phyloP scores from a whole-genome alignment of 1,140 invertebrate species.

The Drosophila kanapiae region DNA sequence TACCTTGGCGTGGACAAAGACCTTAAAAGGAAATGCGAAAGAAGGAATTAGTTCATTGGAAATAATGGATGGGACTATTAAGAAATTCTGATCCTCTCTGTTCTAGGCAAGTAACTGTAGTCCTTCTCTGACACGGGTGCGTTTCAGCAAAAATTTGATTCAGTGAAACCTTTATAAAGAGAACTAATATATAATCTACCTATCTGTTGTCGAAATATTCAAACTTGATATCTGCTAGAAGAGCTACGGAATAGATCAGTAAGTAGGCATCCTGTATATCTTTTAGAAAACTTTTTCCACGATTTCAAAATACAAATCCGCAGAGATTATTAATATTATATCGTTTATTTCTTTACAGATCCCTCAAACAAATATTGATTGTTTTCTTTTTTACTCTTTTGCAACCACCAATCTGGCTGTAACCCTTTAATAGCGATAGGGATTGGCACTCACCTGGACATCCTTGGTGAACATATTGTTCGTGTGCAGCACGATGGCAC shows the following conservation, averaged over 20 bases:
- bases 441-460: slow-evolving; percentile 87
- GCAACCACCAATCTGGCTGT: background rate
- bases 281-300: background rate
- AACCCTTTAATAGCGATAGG: background rate
- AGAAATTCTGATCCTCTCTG: too few species aligned
- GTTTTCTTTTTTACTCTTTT: background rate
- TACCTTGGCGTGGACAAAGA: slow-evolving; percentile 89
- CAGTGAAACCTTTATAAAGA: too few species aligned
- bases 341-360: slow-evolving; percentile 7
- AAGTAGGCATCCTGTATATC: too few species aligned
- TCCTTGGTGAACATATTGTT: slow-evolving; percentile 90
- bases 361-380: slow-evolving; percentile 4
- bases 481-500: slow-evolving; percentile 90
- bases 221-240: too few species aligned
- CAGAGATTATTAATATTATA: background rate
- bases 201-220: too few species aligned
- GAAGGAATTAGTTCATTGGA: background rate
- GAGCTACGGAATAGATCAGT: too few species aligned
- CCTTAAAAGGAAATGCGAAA: slow-evolving; percentile 81
- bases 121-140: too few species aligned
- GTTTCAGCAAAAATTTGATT: too few species aligned
- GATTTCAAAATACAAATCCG: background rate
- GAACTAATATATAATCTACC: too few species aligned
- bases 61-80: background rate
- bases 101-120: too few species aligned